Evolutionary conservation across 2,888 invertebrate genomes (phyloP), one percentile per base, ranked within the genome.

Genomic region (Hemaris fuciformis): DNA sequence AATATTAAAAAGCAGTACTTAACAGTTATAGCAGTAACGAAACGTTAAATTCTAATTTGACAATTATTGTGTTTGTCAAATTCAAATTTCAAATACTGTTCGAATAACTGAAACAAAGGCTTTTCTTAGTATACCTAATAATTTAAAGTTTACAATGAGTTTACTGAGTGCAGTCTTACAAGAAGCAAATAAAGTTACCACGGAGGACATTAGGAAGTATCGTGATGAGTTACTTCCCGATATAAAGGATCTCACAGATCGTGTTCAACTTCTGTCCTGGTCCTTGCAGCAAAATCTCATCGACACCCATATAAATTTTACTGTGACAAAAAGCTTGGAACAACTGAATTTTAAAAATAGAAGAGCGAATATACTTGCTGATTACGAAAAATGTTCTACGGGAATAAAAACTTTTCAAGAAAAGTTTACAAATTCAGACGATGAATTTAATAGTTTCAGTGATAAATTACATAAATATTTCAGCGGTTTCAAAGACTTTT

Each of bases 281-380:
- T 84, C 85, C 61, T 75, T 92, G 64, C 89, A 90, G 66, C 89
- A 91, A 71, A 85, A 85, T 66, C 80, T 91, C 15, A 78, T 84
- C 5, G 91, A 92, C 68, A 82, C 83, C 1, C 85, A 85, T 63
- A 79, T 85, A 27, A 85, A 86, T 75, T 91, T 79, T 62, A 79
- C 83, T 1, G 75, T 83, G 20, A 87, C 90, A 0, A 90, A 89
- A 69, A 91, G 88, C 59, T 77, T 92, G 59, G 91, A 91, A 70
- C 89, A 90, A 69, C 67, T 90, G 1, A 89, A 91, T 67, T 91
- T 86, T 62, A 83, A 75, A 41, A 88, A 87, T 67, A 77, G 91
- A 31, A 89, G 84, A 74, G 74, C 65, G 45, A 87, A 87, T 57
- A 85, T 91, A 22, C 60, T 80, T 46, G 65, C 75, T 0, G 88